Base-by-base conservation (phyloP, 30 jellyfish, hydroid and myxozoan species). In the Mastigias papua region DNA sequence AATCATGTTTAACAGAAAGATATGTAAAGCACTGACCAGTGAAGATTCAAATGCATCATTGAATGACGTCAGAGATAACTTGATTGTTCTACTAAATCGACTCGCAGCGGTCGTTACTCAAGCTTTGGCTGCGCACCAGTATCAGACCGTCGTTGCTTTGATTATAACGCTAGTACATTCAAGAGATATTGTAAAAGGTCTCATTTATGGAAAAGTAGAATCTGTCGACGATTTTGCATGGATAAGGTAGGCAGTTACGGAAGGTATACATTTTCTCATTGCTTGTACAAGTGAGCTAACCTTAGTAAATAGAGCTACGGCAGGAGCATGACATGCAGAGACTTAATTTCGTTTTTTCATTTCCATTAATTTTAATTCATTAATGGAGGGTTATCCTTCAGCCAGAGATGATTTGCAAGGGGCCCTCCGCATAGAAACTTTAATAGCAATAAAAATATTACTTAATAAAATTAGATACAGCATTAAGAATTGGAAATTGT, bases 141-240 rank as follows among this genome's bases (percentile, higher is more conserved):
- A 81, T 76, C 87, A 91, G 34, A 71, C 86, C 1, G 83, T 78
- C 21, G 96, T 91, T 30, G 92, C 96, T 27, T 77, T 91, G 20
- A 86, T 91, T 51, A 91, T 91, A n/a, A 73, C 76, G 58, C 71
- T 91, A 76, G 98, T 91, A 5, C 98, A 91, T 57, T 30, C 92
- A 42, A 76, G 98, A 73, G 98, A 91, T 46, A 91, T 86, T 37
- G 86, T 77, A 51, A 57, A 46, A 32, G 74, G 58, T n/a, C 92
- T 91, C 22, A 84, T 91, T 21, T 70, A 42, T 19, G 78, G 61
- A 0, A 25, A 51, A 10, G 96, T 91, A 15, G 16, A 46, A 15
- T 35, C 68, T 0, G 30, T 48, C 6, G 91, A 78, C 29, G 98
- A 84, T 46, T 91, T 91, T 78, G 92, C 91, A 2, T 91, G 98